These are phyloP conservation scores for Pseudanteris insignis DNA, from an alignment of 2,888 invertebrate species.

Conservation along the genomic window DNA sequence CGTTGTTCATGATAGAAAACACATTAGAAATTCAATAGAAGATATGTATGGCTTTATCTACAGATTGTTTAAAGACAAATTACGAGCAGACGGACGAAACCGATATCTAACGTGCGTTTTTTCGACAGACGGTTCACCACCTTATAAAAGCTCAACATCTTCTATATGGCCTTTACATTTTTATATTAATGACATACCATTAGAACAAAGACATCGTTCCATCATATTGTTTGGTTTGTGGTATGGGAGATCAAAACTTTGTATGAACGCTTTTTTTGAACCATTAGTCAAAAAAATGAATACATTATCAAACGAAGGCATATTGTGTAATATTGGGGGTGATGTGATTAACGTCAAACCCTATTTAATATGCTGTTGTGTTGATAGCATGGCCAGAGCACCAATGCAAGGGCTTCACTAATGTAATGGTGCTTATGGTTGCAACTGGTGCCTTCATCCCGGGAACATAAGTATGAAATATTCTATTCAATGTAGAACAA, in stretches of 20 bases:
- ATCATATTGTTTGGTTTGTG: constrained; percentile 23
- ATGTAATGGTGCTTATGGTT: constrained; percentile 6
- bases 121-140: constrained; percentile 15
- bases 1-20: constrained; percentile 3
- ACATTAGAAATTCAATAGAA: neutral
- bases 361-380: constrained; percentile 23
- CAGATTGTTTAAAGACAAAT: constrained; percentile 1
- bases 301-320: constrained; percentile 11
- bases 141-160: constrained; percentile 5
- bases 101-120: constrained; percentile 8
- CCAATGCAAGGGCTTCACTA: constrained; percentile 3
- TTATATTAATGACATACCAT: constrained; percentile 13
- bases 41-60: constrained; percentile 12
- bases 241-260: constrained; percentile 22
- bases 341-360: constrained; percentile 13
- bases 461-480: constrained; percentile 9
- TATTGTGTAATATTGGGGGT: constrained; percentile 13
- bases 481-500: constrained; percentile 1
- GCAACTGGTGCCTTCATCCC: constrained; percentile 19
- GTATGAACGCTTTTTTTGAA: constrained; percentile 19
- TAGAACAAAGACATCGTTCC: constrained; percentile 4
- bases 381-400: constrained; percentile 28
- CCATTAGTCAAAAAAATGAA: constrained; percentile 9
- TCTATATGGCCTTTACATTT: constrained; percentile 19
- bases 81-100: constrained; percentile 1